Conservation (phyloP, 2,797 vertebrate species). For the Scleropages formosus region DNA sequence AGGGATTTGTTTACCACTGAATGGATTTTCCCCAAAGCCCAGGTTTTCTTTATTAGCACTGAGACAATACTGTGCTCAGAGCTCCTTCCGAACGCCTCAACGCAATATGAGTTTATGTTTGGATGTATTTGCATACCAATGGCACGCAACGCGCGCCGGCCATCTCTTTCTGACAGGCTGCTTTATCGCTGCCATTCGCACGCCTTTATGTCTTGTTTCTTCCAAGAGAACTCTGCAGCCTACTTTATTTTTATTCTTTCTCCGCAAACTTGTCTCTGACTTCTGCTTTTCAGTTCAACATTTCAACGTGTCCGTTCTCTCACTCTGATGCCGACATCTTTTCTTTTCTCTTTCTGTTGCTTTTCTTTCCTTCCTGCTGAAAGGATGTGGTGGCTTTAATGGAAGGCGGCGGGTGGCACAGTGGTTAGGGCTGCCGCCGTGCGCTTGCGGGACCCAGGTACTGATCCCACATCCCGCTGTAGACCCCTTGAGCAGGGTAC, state of each 20-base stretch:
- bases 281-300: background rate
- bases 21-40: background rate
- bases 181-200: constrained; percentile 16
- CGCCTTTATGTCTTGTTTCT: constrained; percentile 11
- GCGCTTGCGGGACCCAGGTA: too few species aligned
- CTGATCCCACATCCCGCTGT: too few species aligned
- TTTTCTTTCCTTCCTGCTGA: background rate
- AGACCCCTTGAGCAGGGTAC: too few species aligned
- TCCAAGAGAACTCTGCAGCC: background rate
- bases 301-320: background rate
- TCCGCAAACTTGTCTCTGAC: background rate
- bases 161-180: background rate
- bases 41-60: constrained; percentile 2
- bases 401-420: background rate
- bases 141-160: background rate
- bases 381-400: background rate
- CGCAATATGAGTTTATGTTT: background rate
- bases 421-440: background rate
- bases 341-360: background rate
- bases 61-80: background rate
- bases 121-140: constrained; percentile 19
- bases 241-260: background rate
- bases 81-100: background rate
- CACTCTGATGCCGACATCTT: background rate
- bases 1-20: constrained; percentile 10